Evolutionary conservation across 2,888 invertebrate genomes (phyloP), one percentile per base, ranked within the genome.

Genomic region (Himalopsyche kuldschensis): DNA sequence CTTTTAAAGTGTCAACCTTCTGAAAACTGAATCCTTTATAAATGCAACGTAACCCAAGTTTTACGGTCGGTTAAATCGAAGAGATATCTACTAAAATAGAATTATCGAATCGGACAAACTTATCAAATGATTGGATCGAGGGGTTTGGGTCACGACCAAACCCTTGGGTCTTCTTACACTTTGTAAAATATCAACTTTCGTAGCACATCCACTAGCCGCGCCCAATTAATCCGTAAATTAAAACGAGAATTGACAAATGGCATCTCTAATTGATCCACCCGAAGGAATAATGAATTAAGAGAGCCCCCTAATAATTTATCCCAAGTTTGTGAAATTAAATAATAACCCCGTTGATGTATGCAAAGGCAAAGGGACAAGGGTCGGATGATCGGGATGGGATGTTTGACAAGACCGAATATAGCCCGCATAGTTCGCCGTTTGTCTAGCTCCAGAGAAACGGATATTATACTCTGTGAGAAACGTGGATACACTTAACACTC

Each of bases 321-420:
- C 76, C 27, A 24, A 79, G 75, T 24, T 75, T 80, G 17, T 24
- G 76, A 76, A 76, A 81, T 81, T 81, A 81, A 81, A 81, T 81
- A 81, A 81, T 81, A 81, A 81, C 76, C 48, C 31, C 32, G 63
- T 20, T n/a, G 41, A 79, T 63, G 63, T 79, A 35, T 63, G 63
- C 79, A 63, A 8, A 31, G 79, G 63, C 79, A 63, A 8, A 31
- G 79, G 79, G 79, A 63, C 79, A 30, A 79, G 31, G 79, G 55
- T 35, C 31, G 32, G 75, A 8, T 11, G 75, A 8, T 32, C 27
- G 75, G 75, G 20, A 20, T 27, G 32, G 75, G 75, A 32, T 31
- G 75, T 75, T n/a, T 32, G 27, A 32, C 32, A 55, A 55, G 55
- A 24, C 6, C 20, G 20, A 55, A n/a, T 20, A 24, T 6, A 20